phyloP scores from a whole-genome alignment of 1,140 invertebrate genomes.

The Uloborus diversus region DNA sequence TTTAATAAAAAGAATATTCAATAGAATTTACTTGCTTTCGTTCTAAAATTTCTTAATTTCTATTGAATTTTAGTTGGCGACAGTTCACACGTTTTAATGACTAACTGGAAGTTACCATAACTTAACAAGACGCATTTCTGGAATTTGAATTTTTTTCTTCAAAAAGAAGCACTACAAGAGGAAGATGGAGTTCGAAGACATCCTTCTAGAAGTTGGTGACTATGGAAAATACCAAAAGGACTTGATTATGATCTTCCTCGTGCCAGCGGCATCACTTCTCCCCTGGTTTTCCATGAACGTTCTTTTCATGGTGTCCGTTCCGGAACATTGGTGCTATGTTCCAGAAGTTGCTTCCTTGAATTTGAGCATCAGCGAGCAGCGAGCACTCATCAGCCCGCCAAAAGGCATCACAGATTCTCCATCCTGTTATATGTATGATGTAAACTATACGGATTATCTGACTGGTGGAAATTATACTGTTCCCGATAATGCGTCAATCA shows the following conservation, averaged over 20 bases:
- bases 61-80: too few relatives aligned
- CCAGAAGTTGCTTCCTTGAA: slow-evolving; percentile 67
- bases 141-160: too few relatives aligned
- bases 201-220: slow-evolving; percentile 71
- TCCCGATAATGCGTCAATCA: slow-evolving; percentile 62
- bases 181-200: slow-evolving; percentile 72
- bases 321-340: slow-evolving; percentile 71
- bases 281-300: slow-evolving; percentile 64
- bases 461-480: slow-evolving; percentile 18
- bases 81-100: too few relatives aligned
- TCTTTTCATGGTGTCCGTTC: slow-evolving; percentile 68
- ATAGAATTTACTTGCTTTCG: too few relatives aligned
- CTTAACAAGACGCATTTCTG: too few relatives aligned
- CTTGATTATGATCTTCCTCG: slow-evolving; percentile 42
- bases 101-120: too few relatives aligned
- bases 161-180: too few relatives aligned
- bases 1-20: too few relatives aligned
- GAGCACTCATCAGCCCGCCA: slow-evolving; percentile 29
- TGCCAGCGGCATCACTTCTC: slow-evolving; percentile 46
- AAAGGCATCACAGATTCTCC: slow-evolving; percentile 1
- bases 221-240: slow-evolving; percentile 70
- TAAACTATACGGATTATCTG: slow-evolving; percentile 58
- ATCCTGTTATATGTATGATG: slow-evolving; percentile 58
- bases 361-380: slow-evolving; percentile 63
- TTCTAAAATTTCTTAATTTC: too few relatives aligned